Conservation (phyloP, 2,888 invertebrate genomes). For the Dicranocentrus wangi region DNA sequence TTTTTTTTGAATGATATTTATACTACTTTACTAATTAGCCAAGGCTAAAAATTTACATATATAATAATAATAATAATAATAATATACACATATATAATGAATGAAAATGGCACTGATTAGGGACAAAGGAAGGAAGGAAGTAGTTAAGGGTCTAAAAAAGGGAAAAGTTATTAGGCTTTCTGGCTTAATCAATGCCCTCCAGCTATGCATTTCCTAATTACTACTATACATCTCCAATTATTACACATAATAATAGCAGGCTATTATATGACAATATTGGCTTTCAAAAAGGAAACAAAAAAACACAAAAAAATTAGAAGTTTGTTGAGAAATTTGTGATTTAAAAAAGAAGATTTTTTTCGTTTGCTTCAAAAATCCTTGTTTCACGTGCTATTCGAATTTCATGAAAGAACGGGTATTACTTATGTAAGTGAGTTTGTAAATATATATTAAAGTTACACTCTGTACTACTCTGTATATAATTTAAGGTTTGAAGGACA, state of each 20-base stretch:
- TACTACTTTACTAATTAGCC: not conserved
- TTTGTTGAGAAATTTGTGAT: too few species aligned
- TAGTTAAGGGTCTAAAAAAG: too few species aligned
- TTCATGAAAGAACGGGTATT: constrained; percentile 14
- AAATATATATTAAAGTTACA: too few species aligned
- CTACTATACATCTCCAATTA: not conserved
- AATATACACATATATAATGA: too few species aligned
- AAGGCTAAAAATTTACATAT: not conserved
- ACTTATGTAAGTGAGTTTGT: not conserved
- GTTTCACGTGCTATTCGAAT: not conserved
- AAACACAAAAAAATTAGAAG: not conserved
- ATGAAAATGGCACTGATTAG: constrained; percentile 34
- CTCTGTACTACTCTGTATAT: too few species aligned
- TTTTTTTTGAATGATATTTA: constrained; percentile 9
- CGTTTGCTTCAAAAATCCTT: too few species aligned
- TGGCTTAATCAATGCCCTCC: too few species aligned
- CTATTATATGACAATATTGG: constrained; percentile 20
- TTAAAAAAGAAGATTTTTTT: too few species aligned
- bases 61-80: too few species aligned
- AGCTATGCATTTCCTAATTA: too few species aligned
- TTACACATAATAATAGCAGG: constrained; percentile 26
- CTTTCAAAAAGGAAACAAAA: not conserved
- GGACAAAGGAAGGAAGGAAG: not conserved
- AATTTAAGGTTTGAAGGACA: too few species aligned
- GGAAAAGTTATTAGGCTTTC: constrained; percentile 47